Conservation (phyloP, 2,797 vertebrate genomes). For the Eulemur albifrons region DNA sequence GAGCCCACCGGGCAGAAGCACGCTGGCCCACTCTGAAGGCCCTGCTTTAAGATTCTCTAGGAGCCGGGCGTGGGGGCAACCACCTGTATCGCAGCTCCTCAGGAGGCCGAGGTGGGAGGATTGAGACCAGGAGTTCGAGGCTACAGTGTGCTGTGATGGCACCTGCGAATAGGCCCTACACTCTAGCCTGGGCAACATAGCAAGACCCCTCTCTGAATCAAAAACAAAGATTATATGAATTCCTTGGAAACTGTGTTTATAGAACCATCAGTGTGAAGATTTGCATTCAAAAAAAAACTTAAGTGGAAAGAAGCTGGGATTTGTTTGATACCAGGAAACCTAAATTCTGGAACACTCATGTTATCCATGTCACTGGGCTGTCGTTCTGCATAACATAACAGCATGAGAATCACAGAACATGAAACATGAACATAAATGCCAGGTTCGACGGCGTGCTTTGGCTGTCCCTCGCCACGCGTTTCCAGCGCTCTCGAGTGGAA, state of each 20-base stretch:
- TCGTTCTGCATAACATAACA: fast-evolving
- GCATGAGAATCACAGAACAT: fast-evolving
- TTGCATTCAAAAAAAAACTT: neutral
- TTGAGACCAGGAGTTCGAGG: neutral
- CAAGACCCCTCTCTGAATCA: neutral
- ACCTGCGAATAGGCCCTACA: neutral
- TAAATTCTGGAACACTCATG: fast-evolving
- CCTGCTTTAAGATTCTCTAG: neutral
- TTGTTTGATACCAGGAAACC: neutral
- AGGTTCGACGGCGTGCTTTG: fast-evolving
- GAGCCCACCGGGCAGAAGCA: neutral
- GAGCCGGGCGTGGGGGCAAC: neutral
- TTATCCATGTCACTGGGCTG: fast-evolving
- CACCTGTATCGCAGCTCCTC: neutral
- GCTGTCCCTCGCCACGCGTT: neutral
- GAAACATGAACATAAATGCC: fast-evolving
- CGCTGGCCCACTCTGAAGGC: fast-evolving
- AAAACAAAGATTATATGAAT: too few species aligned
- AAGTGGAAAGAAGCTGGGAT: neutral
- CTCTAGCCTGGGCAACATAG: neutral
- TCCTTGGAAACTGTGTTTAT: neutral
- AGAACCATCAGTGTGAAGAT: neutral
- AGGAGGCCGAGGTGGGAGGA: neutral
- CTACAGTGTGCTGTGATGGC: neutral
- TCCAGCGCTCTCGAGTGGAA: too few species aligned